Conservation (phyloP, 2,113 vertebrate genomes). For the Sapayoa aenigma region DNA sequence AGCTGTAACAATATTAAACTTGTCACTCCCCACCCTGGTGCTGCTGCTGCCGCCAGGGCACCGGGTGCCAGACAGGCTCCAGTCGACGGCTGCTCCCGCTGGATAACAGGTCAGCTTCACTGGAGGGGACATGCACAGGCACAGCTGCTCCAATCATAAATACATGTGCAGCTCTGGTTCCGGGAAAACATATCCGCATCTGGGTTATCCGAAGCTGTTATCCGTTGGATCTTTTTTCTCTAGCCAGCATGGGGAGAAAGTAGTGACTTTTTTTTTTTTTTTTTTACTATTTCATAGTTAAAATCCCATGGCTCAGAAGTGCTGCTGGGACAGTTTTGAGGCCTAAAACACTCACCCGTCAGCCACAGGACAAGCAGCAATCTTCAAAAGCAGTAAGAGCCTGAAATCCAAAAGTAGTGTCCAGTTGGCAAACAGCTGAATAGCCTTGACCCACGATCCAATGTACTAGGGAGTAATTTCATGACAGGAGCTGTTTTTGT, state of each 20-base stretch:
- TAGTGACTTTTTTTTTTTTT: neutral
- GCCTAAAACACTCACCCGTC: neutral
- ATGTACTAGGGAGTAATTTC: neutral
- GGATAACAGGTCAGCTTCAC: neutral
- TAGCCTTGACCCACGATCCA: neutral
- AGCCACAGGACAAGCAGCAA: neutral
- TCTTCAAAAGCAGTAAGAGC: neutral
- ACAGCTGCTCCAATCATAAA: neutral
- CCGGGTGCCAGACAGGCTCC: neutral
- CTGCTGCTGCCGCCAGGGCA: neutral
- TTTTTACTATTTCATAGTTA: neutral
- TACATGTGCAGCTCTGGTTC: neutral
- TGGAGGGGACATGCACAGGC: rapidly evolving
- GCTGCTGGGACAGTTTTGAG: neutral
- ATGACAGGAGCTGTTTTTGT: neutral
- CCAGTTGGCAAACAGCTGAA: neutral
- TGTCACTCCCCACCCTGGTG: neutral
- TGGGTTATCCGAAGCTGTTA: neutral
- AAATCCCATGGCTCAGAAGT: neutral
- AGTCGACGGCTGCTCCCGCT: neutral
- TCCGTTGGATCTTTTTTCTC: neutral
- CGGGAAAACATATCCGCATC: neutral
- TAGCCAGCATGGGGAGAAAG: neutral
- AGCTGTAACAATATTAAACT: neutral
- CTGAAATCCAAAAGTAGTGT: neutral